Conservation (phyloP, 2,797 vertebrate genomes). For the Martes flavigula region DNA sequence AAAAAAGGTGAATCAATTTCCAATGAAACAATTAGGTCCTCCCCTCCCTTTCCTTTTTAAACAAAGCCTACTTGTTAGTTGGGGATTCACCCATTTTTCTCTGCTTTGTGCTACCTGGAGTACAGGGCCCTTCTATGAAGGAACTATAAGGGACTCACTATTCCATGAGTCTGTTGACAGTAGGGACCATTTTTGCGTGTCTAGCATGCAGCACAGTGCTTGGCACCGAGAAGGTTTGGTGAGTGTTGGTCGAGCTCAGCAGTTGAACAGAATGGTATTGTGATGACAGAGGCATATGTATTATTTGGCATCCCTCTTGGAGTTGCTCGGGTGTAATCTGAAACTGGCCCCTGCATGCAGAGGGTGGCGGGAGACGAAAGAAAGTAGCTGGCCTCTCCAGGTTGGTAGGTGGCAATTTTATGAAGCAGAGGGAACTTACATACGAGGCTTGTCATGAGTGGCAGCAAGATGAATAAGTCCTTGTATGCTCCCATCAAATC, state of each 20-base stretch:
- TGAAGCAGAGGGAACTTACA: neutral
- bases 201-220: neutral
- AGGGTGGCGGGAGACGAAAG: neutral
- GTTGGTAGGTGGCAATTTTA: neutral
- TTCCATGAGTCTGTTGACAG: neutral
- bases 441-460: neutral
- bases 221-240: neutral
- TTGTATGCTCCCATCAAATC: neutral
- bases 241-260: neutral
- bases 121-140: neutral
- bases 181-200: neutral
- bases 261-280: neutral
- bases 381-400: neutral
- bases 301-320: neutral
- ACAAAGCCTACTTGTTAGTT: neutral
- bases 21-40: neutral
- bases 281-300: too few species aligned
- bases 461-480: neutral
- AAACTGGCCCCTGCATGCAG: neutral
- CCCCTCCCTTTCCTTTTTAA: neutral
- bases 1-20: neutral
- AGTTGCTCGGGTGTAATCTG: neutral
- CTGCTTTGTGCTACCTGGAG: neutral
- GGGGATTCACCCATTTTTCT: neutral
- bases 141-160: neutral